Evolutionary conservation across 2,888 invertebrate species (phyloP).

Genomic region (Tetranychus piercei): DNA sequence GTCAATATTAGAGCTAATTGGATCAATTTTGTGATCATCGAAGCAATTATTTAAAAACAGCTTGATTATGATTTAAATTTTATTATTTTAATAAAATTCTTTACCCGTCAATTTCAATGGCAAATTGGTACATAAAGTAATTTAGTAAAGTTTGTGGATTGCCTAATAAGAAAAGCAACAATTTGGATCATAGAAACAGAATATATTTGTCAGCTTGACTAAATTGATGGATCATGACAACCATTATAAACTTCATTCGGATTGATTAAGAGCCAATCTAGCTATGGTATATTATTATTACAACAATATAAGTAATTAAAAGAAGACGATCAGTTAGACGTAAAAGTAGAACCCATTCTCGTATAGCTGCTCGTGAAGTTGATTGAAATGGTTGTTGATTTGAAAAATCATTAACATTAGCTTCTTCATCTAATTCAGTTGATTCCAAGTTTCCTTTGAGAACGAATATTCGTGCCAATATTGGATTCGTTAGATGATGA

Average conservation of each 20-base stretch:
- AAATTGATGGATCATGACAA: too few species aligned
- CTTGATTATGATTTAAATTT: too few species aligned
- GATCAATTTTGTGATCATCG: too few species aligned
- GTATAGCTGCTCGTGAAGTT: not conserved
- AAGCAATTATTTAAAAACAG: too few species aligned
- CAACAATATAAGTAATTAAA: not conserved
- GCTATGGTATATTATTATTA: slow-evolving; percentile 1
- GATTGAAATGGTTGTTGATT: not conserved
- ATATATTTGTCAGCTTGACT: too few species aligned
- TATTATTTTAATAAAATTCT: too few species aligned
- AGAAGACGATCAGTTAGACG: not conserved
- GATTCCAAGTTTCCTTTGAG: not conserved
- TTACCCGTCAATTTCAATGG: too few species aligned
- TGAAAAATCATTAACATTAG: not conserved
- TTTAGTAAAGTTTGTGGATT: too few species aligned
- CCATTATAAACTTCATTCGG: not conserved
- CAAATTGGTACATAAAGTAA: too few species aligned
- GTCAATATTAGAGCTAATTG: too few species aligned
- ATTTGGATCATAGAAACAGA: too few species aligned
- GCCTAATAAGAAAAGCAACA: too few species aligned
- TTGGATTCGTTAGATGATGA: not conserved
- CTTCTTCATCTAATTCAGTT: not conserved
- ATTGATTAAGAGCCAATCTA: not conserved
- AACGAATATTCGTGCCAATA: not conserved
- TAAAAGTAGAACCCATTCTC: not conserved